phyloP scores from a whole-genome alignment of 1,140 invertebrate genomes.

The Harlomillsia oculata region DNA sequence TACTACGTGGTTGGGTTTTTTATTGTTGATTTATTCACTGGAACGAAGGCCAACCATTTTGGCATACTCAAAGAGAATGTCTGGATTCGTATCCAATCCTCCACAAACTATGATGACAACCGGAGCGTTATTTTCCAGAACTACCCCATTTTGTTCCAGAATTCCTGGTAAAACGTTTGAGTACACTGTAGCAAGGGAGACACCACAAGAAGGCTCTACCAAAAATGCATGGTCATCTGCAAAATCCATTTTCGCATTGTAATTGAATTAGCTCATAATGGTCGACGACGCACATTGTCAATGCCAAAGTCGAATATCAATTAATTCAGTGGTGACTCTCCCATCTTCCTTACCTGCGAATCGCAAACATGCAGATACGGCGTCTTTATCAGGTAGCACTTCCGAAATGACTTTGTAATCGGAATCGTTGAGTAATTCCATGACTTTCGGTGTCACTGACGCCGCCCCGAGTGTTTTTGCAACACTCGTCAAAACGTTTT shows the following conservation, averaged over 20 bases:
- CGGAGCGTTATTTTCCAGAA: constrained; percentile 35
- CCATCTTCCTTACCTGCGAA: constrained; percentile 40
- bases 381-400: constrained; percentile 44
- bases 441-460: constrained; percentile 39
- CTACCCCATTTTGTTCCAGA: constrained; percentile 21
- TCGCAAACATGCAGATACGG: constrained; percentile 43
- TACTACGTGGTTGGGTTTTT: too few relatives aligned
- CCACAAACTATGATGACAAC: constrained; percentile 47
- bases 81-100: constrained; percentile 41
- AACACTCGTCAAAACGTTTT: constrained; percentile 43
- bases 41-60: constrained; percentile 5
- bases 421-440: constrained; percentile 38
- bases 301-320: too few relatives aligned
- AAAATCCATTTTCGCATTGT: constrained; percentile 22
- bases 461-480: constrained; percentile 41
- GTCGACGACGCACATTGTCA: too few relatives aligned
- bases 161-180: constrained; percentile 33
- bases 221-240: constrained; percentile 44
- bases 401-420: constrained; percentile 40
- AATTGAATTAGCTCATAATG: neutral
- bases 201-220: constrained; percentile 48
- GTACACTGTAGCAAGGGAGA: constrained; percentile 42
- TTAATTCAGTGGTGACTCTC: neutral
- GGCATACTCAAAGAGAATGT: constrained; percentile 22
- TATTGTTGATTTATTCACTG: too few relatives aligned